Percentiles rank a stretch among this genome's conserved stretches.
Evolutionary conservation across 2,797 vertebrate genomes (phyloP).

Genomic region (Gallirallus australis): DNA sequence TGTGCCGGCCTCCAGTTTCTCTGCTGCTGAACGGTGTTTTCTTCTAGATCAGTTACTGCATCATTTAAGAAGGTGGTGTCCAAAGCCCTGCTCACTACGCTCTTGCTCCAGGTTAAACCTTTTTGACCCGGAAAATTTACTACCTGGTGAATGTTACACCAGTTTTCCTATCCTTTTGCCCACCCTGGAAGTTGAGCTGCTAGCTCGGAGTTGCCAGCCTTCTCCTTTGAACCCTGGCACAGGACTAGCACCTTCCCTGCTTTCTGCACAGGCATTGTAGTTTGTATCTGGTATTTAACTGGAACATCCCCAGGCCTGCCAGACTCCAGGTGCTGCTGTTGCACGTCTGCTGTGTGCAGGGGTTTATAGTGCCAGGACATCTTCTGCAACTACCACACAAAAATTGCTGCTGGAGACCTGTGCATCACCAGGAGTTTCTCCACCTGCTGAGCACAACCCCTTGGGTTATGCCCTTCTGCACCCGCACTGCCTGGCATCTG

Average conservation of each 20-base stretch:
- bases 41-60: not conserved
- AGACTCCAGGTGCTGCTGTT: not conserved
- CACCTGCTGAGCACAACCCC: not conserved
- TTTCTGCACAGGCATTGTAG: not conserved
- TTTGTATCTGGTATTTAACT: not conserved
- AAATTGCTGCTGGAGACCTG: not conserved
- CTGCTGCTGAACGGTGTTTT: not conserved
- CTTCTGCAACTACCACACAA: not conserved
- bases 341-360: not conserved
- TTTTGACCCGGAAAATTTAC: not conserved
- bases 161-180: not conserved
- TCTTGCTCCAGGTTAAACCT: not conserved
- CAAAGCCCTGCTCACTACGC: not conserved
- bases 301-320: not conserved
- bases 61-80: not conserved
- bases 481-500: not conserved
- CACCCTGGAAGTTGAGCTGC: not conserved
- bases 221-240: not conserved
- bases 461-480: not conserved
- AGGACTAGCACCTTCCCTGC: not conserved
- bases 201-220: not conserved
- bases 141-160: not conserved
- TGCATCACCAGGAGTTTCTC: not conserved
- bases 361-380: not conserved
- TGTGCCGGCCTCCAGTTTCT: not conserved